Evolutionary conservation across 2,888 invertebrate genomes (phyloP).

Genomic region (Eledone cirrhosa): DNA sequence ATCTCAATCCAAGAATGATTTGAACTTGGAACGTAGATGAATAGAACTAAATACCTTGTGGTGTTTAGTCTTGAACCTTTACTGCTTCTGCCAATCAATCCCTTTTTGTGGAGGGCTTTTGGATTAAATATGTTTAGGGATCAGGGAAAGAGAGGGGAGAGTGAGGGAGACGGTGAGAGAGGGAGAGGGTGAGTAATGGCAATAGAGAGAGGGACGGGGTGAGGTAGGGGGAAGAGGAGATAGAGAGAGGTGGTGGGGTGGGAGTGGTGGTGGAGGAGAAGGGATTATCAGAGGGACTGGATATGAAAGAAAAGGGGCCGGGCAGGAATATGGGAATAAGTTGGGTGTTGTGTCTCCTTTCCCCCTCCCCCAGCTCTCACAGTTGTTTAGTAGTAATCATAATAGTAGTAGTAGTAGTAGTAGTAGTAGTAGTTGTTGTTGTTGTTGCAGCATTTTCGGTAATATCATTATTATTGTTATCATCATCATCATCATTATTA

Average conservation of each 20-base stretch:
- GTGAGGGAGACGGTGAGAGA: neutral
- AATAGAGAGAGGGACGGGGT: neutral
- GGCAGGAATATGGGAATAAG: no score
- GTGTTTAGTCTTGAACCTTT: no score
- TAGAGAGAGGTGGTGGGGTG: neutral
- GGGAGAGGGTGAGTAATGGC: neutral
- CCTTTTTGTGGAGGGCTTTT: neutral
- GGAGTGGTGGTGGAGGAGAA: neutral
- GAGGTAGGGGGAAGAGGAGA: neutral
- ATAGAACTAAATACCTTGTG: no score
- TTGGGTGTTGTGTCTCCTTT: no score
- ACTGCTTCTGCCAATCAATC: no score
- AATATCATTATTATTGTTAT: neutral
- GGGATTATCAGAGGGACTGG: no score
- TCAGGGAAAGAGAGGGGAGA: neutral
- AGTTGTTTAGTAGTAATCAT: no score
- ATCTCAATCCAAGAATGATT: neutral
- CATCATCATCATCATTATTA: no score
- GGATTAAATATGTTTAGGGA: neutral
- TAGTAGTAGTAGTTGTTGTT: constrained; percentile 17
- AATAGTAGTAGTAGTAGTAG: neutral
- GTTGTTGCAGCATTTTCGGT: neutral
- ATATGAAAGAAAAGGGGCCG: no score
- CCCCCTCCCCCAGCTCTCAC: no score
- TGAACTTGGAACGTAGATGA: neutral